Percentiles rank a stretch among this genome's conserved stretches.
Conservation (phyloP, 2,113 vertebrate genomes). For the Macquaria ambigua region DNA sequence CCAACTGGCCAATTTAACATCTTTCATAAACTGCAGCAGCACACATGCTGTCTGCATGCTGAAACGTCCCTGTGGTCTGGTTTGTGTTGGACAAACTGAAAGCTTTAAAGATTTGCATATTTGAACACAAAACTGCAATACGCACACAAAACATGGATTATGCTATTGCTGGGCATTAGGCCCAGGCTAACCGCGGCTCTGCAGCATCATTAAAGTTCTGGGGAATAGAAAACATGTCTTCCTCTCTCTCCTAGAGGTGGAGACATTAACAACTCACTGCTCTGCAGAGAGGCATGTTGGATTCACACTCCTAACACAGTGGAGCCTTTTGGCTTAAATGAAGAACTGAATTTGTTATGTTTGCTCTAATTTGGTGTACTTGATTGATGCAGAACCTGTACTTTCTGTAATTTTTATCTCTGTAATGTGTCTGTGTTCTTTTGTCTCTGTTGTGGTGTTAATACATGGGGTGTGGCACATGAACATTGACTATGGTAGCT, state of each 20-base stretch:
- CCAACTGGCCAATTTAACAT: background rate
- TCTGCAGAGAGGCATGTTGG: background rate
- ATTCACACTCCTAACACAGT: conserved; percentile 13
- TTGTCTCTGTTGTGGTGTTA: background rate
- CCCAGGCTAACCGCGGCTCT: background rate
- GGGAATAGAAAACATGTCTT: background rate
- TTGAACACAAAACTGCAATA: background rate
- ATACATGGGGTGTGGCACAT: background rate
- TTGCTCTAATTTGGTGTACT: conserved; percentile 2
- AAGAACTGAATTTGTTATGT: conserved; percentile 8
- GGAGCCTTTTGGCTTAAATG: background rate
- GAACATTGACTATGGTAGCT: background rate
- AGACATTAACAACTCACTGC: conserved; percentile 1
- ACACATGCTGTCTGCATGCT: too few species aligned
- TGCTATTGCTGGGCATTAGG: background rate
- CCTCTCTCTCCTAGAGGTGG: background rate
- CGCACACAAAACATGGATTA: background rate
- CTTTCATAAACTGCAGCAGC: background rate
- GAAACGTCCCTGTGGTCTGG: background rate
- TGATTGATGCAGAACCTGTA: background rate
- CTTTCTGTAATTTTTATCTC: background rate
- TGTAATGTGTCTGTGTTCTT: background rate
- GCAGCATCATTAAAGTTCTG: too few species aligned
- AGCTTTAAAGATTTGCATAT: background rate
- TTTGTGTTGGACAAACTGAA: background rate